Base-by-base conservation (phyloP, 2,113 vertebrate species). In the Cygnus buccinator region DNA sequence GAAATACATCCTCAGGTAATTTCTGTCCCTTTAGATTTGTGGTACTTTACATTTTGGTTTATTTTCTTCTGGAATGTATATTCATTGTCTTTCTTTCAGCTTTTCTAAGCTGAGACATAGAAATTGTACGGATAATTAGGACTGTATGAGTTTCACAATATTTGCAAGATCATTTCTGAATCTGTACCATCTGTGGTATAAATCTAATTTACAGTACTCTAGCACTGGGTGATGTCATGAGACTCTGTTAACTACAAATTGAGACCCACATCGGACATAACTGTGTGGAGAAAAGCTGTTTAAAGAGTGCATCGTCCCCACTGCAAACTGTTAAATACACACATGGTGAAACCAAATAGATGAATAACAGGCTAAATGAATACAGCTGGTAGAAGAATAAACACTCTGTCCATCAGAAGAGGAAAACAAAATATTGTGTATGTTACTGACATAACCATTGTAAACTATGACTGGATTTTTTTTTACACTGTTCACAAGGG, bases 361-460 rank as follows among this genome's bases (percentile, higher is more conserved):
- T 75, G 57, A 96, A 62, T 84, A 95, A 91, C 76, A 68, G 18
- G n/a, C 63, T 94, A 95, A 97, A 90, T 89, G 94, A 90, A 94
- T 89, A 87, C 92, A 97, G 92, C 89, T 97, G 95, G 89, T 78
- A 70, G 74, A 96, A 96, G 73, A 89, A 96, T 63, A 96, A 96
- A 96, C 57, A 80, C 52, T 68, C 75, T 95, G 77, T 83, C 89
- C 76, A 67, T 77, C 82, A 39, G 68, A 94, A 92, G 77, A 94
- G 43, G 57, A 87, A 96, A 97, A 87, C 71, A 94, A 37, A 81
- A 78, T 70, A 61, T 75, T 74, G 63, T 92, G 62, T 81, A 37
- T 57, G 18, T 84, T 80, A 58, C 21, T 94, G 93, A 83, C 95
- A 95, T 33, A 62, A 52, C 33, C 35, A 54, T 39, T 95, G 58